phyloP scores from a whole-genome alignment of 1,140 invertebrate genomes.

The Acromyrmex echinatior region DNA sequence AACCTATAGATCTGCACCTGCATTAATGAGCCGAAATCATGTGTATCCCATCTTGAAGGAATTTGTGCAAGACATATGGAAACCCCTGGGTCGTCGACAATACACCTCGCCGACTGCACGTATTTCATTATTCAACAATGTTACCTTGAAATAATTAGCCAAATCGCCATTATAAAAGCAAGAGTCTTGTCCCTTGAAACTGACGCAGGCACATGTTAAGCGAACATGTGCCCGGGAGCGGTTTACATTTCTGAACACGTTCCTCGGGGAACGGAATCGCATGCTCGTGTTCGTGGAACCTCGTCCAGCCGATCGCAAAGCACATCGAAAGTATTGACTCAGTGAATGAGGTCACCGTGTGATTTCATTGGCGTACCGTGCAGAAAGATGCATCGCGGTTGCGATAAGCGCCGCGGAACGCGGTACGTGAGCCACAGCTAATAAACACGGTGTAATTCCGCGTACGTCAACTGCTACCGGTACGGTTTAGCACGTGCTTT shows the following conservation, averaged over 20 bases:
- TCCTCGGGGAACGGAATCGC: slow-evolving; percentile 47
- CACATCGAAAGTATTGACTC: slow-evolving; percentile 70
- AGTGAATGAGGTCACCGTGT: slow-evolving; percentile 73
- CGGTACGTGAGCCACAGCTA: slow-evolving; percentile 65
- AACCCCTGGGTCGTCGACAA: not conserved
- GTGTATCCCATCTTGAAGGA: not conserved
- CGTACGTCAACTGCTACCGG: slow-evolving; percentile 61
- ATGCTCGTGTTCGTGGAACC: slow-evolving; percentile 63
- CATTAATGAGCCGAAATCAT: not conserved
- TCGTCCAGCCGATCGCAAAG: slow-evolving; percentile 44
- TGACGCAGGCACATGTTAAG: slow-evolving; percentile 32
- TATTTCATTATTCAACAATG: not conserved
- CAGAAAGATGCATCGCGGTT: slow-evolving; percentile 65
- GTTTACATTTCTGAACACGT: slow-evolving; percentile 70
- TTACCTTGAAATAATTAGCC: not conserved
- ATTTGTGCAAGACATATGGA: not conserved
- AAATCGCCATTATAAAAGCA: not conserved
- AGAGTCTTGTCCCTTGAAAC: slow-evolving; percentile 47
- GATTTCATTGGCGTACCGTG: slow-evolving; percentile 70
- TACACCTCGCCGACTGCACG: not conserved
- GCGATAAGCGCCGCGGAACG: slow-evolving; percentile 58
- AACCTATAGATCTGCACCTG: not conserved
- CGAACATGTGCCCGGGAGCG: slow-evolving; percentile 40
- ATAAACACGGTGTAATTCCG: slow-evolving; percentile 61
- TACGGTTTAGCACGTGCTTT: slow-evolving; percentile 65